A percentile compares a stretch with the other conserved stretches of the same genome.
Evolutionary conservation across 2,888 invertebrate species (phyloP).

Genomic region (Lasioglossum marginatum): DNA sequence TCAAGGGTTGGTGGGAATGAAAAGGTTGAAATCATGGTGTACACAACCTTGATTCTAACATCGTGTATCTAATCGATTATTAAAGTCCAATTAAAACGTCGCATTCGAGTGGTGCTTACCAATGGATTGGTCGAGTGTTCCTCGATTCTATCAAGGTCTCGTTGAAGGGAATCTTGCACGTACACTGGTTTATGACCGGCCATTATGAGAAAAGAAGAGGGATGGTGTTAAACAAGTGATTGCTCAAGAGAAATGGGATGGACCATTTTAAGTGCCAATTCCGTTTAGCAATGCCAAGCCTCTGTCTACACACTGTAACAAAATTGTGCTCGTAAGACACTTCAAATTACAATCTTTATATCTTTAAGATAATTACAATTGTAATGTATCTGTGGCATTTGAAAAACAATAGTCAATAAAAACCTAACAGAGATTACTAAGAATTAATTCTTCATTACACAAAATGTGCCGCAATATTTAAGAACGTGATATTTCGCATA

Average conservation of each 20-base stretch:
- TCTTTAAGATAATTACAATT: background rate
- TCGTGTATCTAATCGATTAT: conserved; percentile 27
- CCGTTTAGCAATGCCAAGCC: background rate
- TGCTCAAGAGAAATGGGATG: conserved; percentile 30
- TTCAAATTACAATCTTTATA: background rate
- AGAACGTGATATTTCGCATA: background rate
- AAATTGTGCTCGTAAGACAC: background rate
- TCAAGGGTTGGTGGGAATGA: background rate
- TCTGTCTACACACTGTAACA: background rate
- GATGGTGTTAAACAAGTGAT: conserved; percentile 16
- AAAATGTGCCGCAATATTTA: background rate
- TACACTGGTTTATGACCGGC: conserved; percentile 28
- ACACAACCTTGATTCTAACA: conserved; percentile 21
- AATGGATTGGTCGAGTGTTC: conserved; percentile 2
- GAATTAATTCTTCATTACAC: background rate
- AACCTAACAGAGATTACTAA: background rate
- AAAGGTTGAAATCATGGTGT: conserved; percentile 36
- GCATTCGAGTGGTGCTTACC: conserved; percentile 2
- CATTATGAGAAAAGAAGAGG: conserved; percentile 24
- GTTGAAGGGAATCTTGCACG: conserved; percentile 25
- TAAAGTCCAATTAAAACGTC: conserved; percentile 29
- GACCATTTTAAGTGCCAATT: conserved; percentile 11
- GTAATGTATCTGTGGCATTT: background rate
- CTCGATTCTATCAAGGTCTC: conserved; percentile 29
- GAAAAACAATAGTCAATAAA: background rate